Percentiles rank a stretch among this genome's conserved stretches.
Evolutionary conservation across 2,888 invertebrate species (phyloP).

Genomic region (Choreutis nemorana): DNA sequence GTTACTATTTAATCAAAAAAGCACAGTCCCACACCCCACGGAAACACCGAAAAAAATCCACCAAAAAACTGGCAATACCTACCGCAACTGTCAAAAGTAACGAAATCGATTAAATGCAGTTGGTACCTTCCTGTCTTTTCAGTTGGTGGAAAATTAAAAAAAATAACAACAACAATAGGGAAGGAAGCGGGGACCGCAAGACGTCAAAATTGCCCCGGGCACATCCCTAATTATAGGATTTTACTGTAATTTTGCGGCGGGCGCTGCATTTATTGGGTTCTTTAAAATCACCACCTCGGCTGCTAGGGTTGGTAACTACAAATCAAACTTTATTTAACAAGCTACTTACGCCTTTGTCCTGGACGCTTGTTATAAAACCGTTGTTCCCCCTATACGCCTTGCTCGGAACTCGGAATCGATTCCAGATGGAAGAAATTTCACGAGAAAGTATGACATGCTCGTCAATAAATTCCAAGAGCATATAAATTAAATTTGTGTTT

Average conservation of each 20-base stretch:
- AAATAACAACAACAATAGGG: slow-evolving; percentile 41
- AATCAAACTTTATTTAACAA: slow-evolving; percentile 49
- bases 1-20: slow-evolving; percentile 6
- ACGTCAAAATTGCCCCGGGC: slow-evolving; percentile 39
- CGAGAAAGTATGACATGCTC: too few species aligned
- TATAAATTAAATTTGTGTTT: too few species aligned
- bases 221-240: slow-evolving; percentile 55
- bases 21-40: slow-evolving; percentile 10
- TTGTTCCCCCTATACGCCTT: too few species aligned
- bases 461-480: too few species aligned
- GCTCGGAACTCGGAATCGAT: slow-evolving; percentile 18
- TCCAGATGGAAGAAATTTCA: too few species aligned
- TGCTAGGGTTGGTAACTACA: slow-evolving; percentile 36
- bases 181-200: slow-evolving; percentile 59
- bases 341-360: slow-evolving; percentile 24
- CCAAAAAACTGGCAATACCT: slow-evolving; percentile 31
- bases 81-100: slow-evolving; percentile 59
- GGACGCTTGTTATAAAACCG: slow-evolving; percentile 27
- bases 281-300: slow-evolving; percentile 47
- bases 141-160: slow-evolving; percentile 20
- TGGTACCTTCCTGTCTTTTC: slow-evolving; percentile 30
- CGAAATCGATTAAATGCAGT: slow-evolving; percentile 50
- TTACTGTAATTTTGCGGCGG: slow-evolving; percentile 55
- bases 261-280: slow-evolving; percentile 25
- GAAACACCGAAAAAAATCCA: slow-evolving; percentile 23